Percentiles rank a stretch among this genome's conserved stretches.
Evolutionary conservation across 2,888 invertebrate species (phyloP).

Genomic region (Spilosoma lubricipeda): DNA sequence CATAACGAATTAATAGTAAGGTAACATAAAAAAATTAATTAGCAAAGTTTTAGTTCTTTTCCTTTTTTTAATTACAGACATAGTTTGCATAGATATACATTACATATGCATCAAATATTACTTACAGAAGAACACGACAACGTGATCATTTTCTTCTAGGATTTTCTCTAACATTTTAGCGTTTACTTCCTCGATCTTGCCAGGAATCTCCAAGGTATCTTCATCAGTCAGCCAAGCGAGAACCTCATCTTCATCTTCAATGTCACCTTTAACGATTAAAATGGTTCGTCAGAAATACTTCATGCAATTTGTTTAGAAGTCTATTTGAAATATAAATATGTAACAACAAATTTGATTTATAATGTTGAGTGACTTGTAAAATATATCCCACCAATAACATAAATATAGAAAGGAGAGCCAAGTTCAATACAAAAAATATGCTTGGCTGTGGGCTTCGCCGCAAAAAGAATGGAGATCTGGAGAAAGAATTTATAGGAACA

Average conservation of each 20-base stretch:
- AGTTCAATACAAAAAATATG: no score
- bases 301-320: not conserved
- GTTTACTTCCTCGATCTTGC: constrained; percentile 97
- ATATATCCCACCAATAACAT: no score
- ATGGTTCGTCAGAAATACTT: not conserved
- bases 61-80: not conserved
- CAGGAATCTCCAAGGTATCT: constrained; percentile 95
- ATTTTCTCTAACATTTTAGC: constrained; percentile 96
- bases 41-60: no score
- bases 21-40: not conserved
- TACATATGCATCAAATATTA: constrained; percentile 44
- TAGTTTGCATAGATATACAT: not conserved
- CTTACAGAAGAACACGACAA: constrained; percentile 97
- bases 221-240: constrained; percentile 96
- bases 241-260: constrained; percentile 96
- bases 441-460: no score
- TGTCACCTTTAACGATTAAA: constrained; percentile 87
- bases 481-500: no score
- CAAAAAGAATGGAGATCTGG: no score
- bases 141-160: constrained; percentile 93
- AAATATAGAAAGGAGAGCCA: no score
- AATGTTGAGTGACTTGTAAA: not conserved
- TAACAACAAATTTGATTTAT: not conserved
- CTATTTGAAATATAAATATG: not conserved
- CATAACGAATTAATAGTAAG: not conserved